Base-by-base conservation (phyloP, 1,140 invertebrate genomes). In the Nasonia longicornis region DNA sequence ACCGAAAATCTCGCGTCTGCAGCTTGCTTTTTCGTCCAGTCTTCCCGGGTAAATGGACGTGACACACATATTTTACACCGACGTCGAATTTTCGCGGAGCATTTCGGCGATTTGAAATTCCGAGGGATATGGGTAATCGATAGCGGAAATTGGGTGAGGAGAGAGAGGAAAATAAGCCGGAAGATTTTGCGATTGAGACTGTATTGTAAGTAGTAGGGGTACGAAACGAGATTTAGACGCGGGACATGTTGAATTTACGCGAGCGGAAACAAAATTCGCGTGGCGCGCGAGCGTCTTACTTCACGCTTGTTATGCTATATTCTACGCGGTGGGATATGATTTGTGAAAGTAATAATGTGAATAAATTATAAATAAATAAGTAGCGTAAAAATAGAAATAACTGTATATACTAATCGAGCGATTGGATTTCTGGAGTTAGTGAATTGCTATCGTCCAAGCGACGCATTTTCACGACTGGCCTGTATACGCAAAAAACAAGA, bases 241-340 rank as follows among this genome's bases (percentile, higher is more conserved):
- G 10, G 63, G 26, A 12, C 64, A 67, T 29, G 6, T 35, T 77
- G 20, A 38, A 64, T 76, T 64, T 64, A 14, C 52, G 20, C 26
- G 26, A 26, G 20, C 11, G 31, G 26, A 77, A 77, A 77, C 75
- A 77, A 77, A 77, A 77, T 67, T 67, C 16, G 6, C n/a, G 26
- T n/a, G 4, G 26, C 26, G 26, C 26, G 26, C n/a, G 66, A 26
- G 63, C 38, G 75, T 77, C 75, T 45, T 20, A 35, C 75, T 77
- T 77, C 75, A 77, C 31, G 16, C 52, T 3, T 26, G 3, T 74
- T 29, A 2, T 11, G 26, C 26, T 26, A 26, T 67, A 67, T 58
- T 58, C 52, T n/a, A 58, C 16, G 20, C 52, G 16, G 16, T 16
- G 52, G 1, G 6, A 7, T 26, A 2, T 58, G 20, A 58, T 58